Evolutionary conservation across 2,113 vertebrate genomes (phyloP).

Genomic region (Coptodon bakossiorum): DNA sequence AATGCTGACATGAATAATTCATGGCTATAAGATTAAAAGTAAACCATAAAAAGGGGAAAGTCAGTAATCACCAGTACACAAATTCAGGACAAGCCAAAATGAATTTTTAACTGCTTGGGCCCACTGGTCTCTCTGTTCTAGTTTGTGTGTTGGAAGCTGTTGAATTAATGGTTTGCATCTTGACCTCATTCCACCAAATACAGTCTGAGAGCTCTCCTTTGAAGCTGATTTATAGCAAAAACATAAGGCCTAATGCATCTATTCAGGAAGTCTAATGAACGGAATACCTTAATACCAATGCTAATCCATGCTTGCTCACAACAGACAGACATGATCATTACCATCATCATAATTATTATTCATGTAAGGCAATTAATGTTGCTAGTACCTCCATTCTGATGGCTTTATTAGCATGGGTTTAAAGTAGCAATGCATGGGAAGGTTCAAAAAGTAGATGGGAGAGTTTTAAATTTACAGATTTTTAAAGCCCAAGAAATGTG

Average conservation of each 20-base stretch:
- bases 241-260: slow-evolving; percentile 49
- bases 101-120: slow-evolving; percentile 67
- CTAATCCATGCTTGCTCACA: slow-evolving; percentile 48
- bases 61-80: slow-evolving; percentile 71
- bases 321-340: slow-evolving; percentile 61
- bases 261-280: slow-evolving; percentile 60
- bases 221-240: slow-evolving; percentile 64
- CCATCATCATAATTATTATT: slow-evolving; percentile 65
- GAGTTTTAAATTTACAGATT: slow-evolving; percentile 20
- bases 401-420: slow-evolving; percentile 54
- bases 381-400: slow-evolving; percentile 52
- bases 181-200: slow-evolving; percentile 69
- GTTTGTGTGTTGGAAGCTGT: slow-evolving; percentile 58
- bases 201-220: slow-evolving; percentile 54
- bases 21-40: slow-evolving; percentile 70
- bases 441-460: slow-evolving; percentile 19
- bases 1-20: slow-evolving; percentile 69
- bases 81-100: slow-evolving; percentile 75
- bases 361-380: slow-evolving; percentile 66
- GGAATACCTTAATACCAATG: slow-evolving; percentile 52
- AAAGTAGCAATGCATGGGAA: slow-evolving; percentile 14
- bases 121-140: slow-evolving; percentile 61
- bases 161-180: slow-evolving; percentile 66
- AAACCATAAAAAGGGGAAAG: slow-evolving; percentile 42
- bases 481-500: neutral